Evolutionary conservation across 2,113 vertebrate genomes (phyloP).

Genomic region (Casuarius casuarius): DNA sequence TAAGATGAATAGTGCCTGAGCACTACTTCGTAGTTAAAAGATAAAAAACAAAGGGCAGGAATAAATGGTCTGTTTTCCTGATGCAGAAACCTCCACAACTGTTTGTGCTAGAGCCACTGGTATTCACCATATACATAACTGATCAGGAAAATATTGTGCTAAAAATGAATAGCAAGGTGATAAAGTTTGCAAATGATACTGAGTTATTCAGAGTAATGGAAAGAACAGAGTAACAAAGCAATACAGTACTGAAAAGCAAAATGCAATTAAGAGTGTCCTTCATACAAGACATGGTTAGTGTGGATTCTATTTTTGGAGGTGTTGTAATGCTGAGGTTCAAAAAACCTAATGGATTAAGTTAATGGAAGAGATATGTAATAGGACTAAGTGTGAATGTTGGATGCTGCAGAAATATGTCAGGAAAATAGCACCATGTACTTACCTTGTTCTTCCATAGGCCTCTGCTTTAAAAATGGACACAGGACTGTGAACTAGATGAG

Average conservation of each 20-base stretch:
- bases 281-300: background rate
- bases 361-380: background rate
- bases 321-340: background rate
- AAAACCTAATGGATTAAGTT: no score
- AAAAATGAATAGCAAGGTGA: background rate
- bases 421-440: background rate
- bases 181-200: background rate
- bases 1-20: background rate
- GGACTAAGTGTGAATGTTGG: background rate
- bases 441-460: background rate
- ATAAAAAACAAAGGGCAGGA: background rate
- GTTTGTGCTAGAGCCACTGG: background rate
- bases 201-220: background rate
- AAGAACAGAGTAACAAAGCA: background rate
- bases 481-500: background rate
- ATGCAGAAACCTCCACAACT: background rate
- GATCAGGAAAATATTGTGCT: background rate
- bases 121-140: background rate
- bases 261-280: background rate
- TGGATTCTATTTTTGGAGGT: background rate
- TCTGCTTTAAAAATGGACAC: background rate
- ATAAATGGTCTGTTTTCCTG: background rate
- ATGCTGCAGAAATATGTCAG: background rate
- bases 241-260: background rate
- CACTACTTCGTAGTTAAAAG: background rate